These are phyloP conservation scores for Scaeva pyrastri DNA, from an alignment of 2,888 invertebrate species.

Conservation along the genomic window DNA sequence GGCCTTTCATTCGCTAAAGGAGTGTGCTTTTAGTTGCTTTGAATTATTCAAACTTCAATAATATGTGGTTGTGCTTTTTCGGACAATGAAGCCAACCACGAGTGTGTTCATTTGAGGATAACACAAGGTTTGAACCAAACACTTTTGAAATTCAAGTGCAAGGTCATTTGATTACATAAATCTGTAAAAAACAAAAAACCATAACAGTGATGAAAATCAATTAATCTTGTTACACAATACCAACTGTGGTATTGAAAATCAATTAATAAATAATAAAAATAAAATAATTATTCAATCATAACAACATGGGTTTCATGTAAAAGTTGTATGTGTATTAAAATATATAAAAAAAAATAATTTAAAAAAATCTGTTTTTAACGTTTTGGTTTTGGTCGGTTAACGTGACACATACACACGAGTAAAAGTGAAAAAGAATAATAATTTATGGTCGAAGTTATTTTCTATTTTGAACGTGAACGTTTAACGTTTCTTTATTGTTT, in stretches of 20 bases:
- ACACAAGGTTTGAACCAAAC: slow-evolving; percentile 8
- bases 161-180: slow-evolving; percentile 70
- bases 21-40: slow-evolving; percentile 32
- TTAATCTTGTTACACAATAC: slow-evolving; percentile 60
- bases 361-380: neutral
- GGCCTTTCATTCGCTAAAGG: slow-evolving; percentile 16
- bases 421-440: slow-evolving; percentile 8
- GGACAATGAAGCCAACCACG: neutral
- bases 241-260: slow-evolving; percentile 27
- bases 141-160: slow-evolving; percentile 62
- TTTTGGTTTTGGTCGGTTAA: neutral
- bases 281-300: slow-evolving; percentile 35
- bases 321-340: slow-evolving; percentile 2
- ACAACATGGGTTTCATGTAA: slow-evolving; percentile 43
- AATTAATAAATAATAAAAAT: slow-evolving; percentile 10
- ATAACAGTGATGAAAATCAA: slow-evolving; percentile 33
- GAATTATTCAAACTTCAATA: slow-evolving; percentile 26
- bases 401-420: neutral
- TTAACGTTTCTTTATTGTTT: neutral
- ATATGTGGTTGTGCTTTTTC: slow-evolving; percentile 29
- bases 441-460: slow-evolving; percentile 10
- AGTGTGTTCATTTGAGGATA: slow-evolving; percentile 3
- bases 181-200: slow-evolving; percentile 1
- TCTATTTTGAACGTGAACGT: slow-evolving; percentile 7
- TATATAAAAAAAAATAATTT: slow-evolving; percentile 16